phyloP scores from a whole-genome alignment of 2,888 invertebrate genomes.

The Eurois occulta region DNA sequence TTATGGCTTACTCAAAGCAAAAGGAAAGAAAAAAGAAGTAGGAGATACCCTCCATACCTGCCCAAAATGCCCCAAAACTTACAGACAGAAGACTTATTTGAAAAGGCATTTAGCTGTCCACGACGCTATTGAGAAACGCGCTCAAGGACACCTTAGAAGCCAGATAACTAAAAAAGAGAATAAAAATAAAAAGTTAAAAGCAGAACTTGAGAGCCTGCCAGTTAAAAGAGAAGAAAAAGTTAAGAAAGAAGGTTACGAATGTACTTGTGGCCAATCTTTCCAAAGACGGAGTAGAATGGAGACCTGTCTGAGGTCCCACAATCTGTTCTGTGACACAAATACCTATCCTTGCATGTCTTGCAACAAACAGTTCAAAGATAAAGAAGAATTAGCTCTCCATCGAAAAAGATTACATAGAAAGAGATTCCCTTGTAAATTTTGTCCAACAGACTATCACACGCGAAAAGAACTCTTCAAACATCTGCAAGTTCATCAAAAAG shows the following conservation, averaged over 20 bases:
- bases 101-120: constrained; percentile 81
- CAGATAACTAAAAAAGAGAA: constrained; percentile 75
- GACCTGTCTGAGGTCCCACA: constrained; percentile 84
- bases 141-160: constrained; percentile 76
- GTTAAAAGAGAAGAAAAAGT: constrained; percentile 55
- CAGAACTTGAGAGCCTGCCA: constrained; percentile 52
- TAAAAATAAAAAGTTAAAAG: constrained; percentile 69
- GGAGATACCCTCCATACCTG: constrained; percentile 68
- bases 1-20: constrained; percentile 80
- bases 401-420: constrained; percentile 83
- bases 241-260: constrained; percentile 82
- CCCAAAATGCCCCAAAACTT: constrained; percentile 81
- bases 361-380: constrained; percentile 80
- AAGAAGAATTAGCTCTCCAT: constrained; percentile 80
- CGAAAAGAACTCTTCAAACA: constrained; percentile 86
- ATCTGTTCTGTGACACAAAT: constrained; percentile 71
- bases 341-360: constrained; percentile 81
- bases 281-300: constrained; percentile 84
- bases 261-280: constrained; percentile 83
- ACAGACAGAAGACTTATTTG: constrained; percentile 64
- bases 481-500: constrained; percentile 85
- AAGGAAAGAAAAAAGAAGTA: constrained; percentile 66
- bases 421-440: constrained; percentile 86
- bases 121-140: constrained; percentile 79
- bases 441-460: constrained; percentile 86